Base-by-base conservation (phyloP, 2,888 invertebrate genomes). In the Hemaris fuciformis region DNA sequence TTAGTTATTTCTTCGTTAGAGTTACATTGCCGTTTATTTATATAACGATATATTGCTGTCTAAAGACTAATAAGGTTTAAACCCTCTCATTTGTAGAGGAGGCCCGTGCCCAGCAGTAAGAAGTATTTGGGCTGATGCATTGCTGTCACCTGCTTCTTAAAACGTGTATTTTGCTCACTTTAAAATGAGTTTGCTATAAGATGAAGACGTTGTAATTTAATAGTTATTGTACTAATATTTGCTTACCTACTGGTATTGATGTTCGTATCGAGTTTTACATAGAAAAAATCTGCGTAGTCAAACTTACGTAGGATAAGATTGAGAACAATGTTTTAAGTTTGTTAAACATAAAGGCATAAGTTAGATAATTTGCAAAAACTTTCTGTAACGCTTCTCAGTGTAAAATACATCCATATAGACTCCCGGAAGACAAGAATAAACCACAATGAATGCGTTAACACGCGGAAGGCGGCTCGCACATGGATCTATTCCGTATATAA, bases 381-480 rank as follows among this genome's bases (percentile, higher is more conserved):
- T 48, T 34, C 34, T 60, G 42, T 58, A 53, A 63, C 41, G 59
- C 61, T 62, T 64, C 53, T 20, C 48, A 62, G 63, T 66, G 43
- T 62, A 53, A 45, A 64, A 65, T 57, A 34, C 57, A 69, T 64
- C 71, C 72, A 68, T 74, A 77, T 70, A 62, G 60, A 71, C 67
- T 77, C 74, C 75, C 82, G 83, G 84, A 83, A 84, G 77, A 71
- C 75, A 57, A 64, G 18, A 64, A 64, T 63, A 69, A n/a, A 61
- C 67, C 64, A 74, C 71, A 76, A 79, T 73, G 74, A 75, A 72
- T 72, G 75, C 70, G 74, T 66, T 75, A 78, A 79, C 76, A 87
- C 68, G 80, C 87, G 88, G 88, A 88, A 88, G 84, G 67, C 70
- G 68, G 66, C 65, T 71, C 74, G 69, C 70, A 72, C 71, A 73